A percentile compares a stretch with the other conserved stretches of the same genome.
These are phyloP conservation scores for Hypselothyrea guttata DNA, from an alignment of 2,888 invertebrate species.

Conservation along the genomic window DNA sequence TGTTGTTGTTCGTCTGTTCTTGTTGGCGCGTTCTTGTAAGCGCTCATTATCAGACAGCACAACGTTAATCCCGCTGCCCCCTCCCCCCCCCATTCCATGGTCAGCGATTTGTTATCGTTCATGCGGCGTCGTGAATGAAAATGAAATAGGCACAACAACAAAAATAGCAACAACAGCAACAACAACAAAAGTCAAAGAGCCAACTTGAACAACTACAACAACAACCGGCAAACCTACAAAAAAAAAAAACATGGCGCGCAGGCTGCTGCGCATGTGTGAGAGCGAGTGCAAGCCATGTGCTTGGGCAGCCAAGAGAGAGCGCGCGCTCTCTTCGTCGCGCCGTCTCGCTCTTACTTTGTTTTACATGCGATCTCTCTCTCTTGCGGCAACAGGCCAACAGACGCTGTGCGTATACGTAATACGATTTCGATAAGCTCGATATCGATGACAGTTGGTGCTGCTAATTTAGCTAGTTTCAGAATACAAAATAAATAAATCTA, in stretches of 20 bases:
- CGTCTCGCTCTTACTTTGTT: slow-evolving; percentile 6
- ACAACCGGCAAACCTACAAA: slow-evolving; percentile 52
- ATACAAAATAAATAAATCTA: too few species aligned
- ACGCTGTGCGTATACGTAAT: slow-evolving; percentile 51
- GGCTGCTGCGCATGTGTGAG: slow-evolving; percentile 56
- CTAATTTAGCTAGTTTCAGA: too few species aligned
- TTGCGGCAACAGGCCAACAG: too few species aligned
- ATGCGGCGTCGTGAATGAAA: slow-evolving; percentile 52
- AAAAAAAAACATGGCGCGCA: slow-evolving; percentile 57
- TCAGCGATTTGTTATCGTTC: slow-evolving; percentile 37
- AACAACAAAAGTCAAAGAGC: slow-evolving; percentile 3
- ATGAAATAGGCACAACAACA: slow-evolving; percentile 33
- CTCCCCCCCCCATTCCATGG: neutral
- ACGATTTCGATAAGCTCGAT: slow-evolving; percentile 26
- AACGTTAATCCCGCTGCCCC: slow-evolving; percentile 7
- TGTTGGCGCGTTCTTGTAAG: slow-evolving; percentile 37
- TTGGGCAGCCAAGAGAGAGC: slow-evolving; percentile 17
- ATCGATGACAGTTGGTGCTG: slow-evolving; percentile 23
- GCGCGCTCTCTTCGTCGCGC: slow-evolving; percentile 1
- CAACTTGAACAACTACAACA: slow-evolving; percentile 34
- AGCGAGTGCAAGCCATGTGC: slow-evolving; percentile 32
- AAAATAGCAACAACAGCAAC: neutral
- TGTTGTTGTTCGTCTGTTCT: slow-evolving; percentile 38
- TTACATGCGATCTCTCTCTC: too few species aligned
- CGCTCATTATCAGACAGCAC: slow-evolving; percentile 53